Conservation (phyloP, 2,797 vertebrate species). For the Momotus momota region DNA sequence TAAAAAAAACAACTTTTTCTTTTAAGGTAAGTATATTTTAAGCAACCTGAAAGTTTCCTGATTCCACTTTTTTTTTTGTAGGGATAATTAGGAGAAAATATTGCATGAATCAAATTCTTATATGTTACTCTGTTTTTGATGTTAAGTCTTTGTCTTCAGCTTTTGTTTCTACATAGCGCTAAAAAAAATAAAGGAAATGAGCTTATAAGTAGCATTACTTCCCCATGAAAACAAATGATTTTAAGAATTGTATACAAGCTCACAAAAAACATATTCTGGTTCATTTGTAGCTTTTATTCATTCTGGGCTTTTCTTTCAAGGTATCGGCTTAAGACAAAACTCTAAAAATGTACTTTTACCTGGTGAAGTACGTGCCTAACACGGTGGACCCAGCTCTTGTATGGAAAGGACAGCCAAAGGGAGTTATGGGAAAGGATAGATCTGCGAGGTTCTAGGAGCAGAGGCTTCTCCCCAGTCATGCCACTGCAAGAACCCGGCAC, state of each 20-base stretch:
- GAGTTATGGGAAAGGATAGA: background rate
- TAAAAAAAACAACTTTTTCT: background rate
- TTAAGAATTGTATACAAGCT: background rate
- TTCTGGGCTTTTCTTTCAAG: background rate
- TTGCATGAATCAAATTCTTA: background rate
- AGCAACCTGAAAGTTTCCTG: background rate
- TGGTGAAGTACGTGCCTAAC: background rate
- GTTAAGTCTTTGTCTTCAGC: constrained; percentile 10
- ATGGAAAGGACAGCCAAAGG: background rate
- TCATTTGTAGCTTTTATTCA: background rate
- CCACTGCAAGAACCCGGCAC: background rate
- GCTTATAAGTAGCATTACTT: constrained; percentile 45
- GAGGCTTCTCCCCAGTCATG: background rate
- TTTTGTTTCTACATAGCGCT: constrained; percentile 61
- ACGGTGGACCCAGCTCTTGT: background rate
- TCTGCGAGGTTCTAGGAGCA: background rate
- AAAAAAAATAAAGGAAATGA: constrained; percentile 54
- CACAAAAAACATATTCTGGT: background rate
- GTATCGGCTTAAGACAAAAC: background rate
- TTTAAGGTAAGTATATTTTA: background rate
- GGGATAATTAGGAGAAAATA: constrained; percentile 5
- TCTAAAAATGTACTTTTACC: background rate
- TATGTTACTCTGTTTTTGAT: constrained; percentile 41
- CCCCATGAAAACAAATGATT: background rate
- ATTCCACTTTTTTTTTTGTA: background rate